Evolutionary conservation across 2,797 vertebrate genomes (phyloP), one percentile per base, ranked within the genome.

Genomic region (Hippoglossus hippoglossus): DNA sequence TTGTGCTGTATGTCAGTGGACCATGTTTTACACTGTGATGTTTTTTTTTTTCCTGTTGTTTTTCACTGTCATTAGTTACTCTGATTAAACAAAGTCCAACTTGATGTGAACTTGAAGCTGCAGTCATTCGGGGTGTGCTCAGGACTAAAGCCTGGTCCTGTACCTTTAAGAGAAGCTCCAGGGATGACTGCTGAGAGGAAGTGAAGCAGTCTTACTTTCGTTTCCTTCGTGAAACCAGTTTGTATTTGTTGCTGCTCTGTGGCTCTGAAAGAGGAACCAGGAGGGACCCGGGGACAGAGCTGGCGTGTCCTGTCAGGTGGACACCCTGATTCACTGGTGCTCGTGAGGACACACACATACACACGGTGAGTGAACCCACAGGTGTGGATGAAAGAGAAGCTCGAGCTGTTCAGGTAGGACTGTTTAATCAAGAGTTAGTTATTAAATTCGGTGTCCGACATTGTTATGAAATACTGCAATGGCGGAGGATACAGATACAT

Each of bases 161-260:
- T 54, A 0, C 54, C 91, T 92, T 93, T 93, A 93, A 91, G 82
- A 75, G 0, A 19, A 41, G 31, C 55, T 13, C 15, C 16, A 3
- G 12, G 18, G 19, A 0, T 15, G 8, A 6, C 19, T 3, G 22
- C 13, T 3, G 16, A 52, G 62, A 82, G 93, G 93, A 95, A 94
- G 89, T 90, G 84, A 77, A 52, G 11, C 54, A 0, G 0, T 10
- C 1, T 3, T 0, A 80, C 68, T 94, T 94, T 94, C 93, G 18
- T 78, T 95, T 95, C 93, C 88, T 41, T 41, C 21, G 31, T 4
- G 21, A 77, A 73, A 84, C 47, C 2, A 0, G 5, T 41, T 41
- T 82, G 78, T 79, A 81, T 79, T 84, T 85, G 50, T 74, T 65
- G 57, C 15, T 65, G 16, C 1, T 6, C 10, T 64, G 57, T 12